Base-by-base conservation (phyloP, 2,113 vertebrate genomes). In the Alexandromys fortis region DNA sequence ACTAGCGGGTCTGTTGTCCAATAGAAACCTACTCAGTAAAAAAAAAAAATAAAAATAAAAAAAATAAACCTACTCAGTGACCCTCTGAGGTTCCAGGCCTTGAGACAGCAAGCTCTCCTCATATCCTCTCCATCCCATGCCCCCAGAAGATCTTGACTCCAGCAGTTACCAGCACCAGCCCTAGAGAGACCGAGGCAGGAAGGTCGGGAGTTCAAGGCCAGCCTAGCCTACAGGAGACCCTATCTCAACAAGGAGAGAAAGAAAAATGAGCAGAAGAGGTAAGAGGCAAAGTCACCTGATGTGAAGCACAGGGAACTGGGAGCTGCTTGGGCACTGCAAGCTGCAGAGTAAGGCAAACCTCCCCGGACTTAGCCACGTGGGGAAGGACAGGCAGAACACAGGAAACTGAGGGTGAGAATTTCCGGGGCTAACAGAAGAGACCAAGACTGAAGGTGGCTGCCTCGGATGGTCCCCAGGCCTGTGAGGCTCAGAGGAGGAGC, bases 41-140 rank as follows among this genome's bases (percentile, higher is more conserved):
- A n/a, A n/a, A n/a, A n/a, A n/a, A n/a, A n/a, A n/a, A n/a, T n/a
- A n/a, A n/a, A n/a, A n/a, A n/a, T n/a, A n/a, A n/a, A n/a, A n/a
- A n/a, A n/a, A n/a, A n/a, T n/a, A 86, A 92, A n/a, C 1, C 0
- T 21, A 0, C 0, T 26, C 0, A 0, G 49, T 30, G 35, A 91
- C 13, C 14, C 52, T 52, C 52, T 52, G 52, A 52, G 52, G 14
- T 52, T 52, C 52, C 52, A 52, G 52, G 52, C 14, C 52, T 52
- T 52, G 52, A 52, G 52, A 52, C 52, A 52, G 52, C 86, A 22
- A 42, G 73, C 0, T 0, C 76, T 55, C 0, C 4, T 14, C 0
- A 22, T 35, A 24, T 72, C 49, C 21, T 4, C 3, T 6, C 58
- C 85, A 61, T n/a, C 76, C 28, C 0, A 5, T 19, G 90, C 21